Base-by-base conservation (phyloP, 2,797 vertebrate species). In the Caiman crocodilus region DNA sequence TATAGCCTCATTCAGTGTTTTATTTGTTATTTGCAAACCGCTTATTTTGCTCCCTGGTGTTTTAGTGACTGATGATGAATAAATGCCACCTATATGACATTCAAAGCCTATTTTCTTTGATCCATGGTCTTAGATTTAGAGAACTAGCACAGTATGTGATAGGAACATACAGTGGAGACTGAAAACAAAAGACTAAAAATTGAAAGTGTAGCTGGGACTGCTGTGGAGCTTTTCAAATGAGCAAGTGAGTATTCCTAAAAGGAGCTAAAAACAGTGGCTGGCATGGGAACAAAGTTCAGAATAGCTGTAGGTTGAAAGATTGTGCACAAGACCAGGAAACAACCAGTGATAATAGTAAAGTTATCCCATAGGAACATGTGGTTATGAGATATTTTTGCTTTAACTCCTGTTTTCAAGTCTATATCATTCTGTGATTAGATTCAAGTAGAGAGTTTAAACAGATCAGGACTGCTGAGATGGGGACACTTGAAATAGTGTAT, bases 251-350 rank as follows among this genome's bases (percentile, higher is more conserved):
- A 91, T 80, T 90, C 82, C 85, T 90, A 61, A 89, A 94, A 89
- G 75, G 92, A 96, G 90, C 90, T 94, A 93, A 96, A 96, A 96
- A 83, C 84, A 87, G 89, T 14, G 50, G 60, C 59, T 90, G 71
- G 58, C 90, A 77, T 93, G 92, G 96, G 94, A 96, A 94, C 94
- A 71, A 88, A 84, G 90, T 92, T 94, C 81, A 73, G 87, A 90
- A 94, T 81, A 92, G 30, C 56, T 57, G 86, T 79, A 87, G 86
- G 89, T 64, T 89, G 82, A 85, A 92, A 92, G 82, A 84, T 79
- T 76, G 55, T 50, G 58, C 35, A 61, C 88, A 93, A 95, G 73
- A 88, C 80, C 67, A 82, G 89, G 91, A 96, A 92, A 90, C 91
- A 88, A 5, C 0, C 2, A 0, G 78, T 80, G 91, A 79, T 94